Conservation (phyloP, 92 coral and sea anemone species). For the Diadumene lineata region DNA sequence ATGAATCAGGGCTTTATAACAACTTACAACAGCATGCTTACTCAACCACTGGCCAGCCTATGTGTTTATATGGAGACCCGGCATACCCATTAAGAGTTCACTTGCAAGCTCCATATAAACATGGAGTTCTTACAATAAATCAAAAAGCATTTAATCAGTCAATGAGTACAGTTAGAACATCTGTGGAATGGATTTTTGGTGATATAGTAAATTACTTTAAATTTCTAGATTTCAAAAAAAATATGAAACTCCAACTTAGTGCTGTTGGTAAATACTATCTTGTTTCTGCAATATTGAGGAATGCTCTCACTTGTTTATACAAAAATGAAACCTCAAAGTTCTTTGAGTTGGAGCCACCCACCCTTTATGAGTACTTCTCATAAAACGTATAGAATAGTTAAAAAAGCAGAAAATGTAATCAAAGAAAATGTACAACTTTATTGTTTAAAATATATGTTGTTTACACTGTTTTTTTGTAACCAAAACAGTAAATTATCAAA, state of each 20-base stretch:
- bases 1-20: conserved; percentile 20
- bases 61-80: conserved; percentile 20
- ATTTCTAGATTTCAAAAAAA: background rate
- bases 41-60: background rate
- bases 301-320: conserved; percentile 28
- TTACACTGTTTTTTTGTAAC: too few species aligned
- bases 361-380: background rate
- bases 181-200: conserved; percentile 24
- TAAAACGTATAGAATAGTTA: background rate
- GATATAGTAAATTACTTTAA: conserved; percentile 4
- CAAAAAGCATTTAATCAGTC: conserved; percentile 3
- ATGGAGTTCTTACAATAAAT: background rate
- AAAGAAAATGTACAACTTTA: background rate
- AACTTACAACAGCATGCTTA: background rate
- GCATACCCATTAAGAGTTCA: conserved; percentile 8
- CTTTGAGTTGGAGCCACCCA: conserved; percentile 34
- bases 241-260: background rate
- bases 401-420: background rate
- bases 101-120: conserved; percentile 3
- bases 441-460: background rate
- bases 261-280: conserved; percentile 21
- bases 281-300: conserved; percentile 17
- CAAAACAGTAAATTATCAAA: too few species aligned
- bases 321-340: conserved; percentile 18
- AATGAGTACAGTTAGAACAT: conserved; percentile 12